These are phyloP conservation scores for Tetropium fuscum DNA, from an alignment of 2,888 invertebrate species.

Conservation along the genomic window DNA sequence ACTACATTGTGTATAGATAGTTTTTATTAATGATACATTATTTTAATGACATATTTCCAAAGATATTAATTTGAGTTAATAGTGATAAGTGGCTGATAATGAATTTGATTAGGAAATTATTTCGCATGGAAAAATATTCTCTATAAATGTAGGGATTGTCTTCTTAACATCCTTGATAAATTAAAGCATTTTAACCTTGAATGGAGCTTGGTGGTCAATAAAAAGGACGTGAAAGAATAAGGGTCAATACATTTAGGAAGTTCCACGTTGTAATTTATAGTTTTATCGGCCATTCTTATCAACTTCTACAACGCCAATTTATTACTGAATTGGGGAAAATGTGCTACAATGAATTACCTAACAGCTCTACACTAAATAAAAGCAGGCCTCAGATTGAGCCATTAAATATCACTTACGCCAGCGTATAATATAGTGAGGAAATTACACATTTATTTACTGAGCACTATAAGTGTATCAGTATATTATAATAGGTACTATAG, in stretches of 20 bases:
- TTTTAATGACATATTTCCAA: too few relatives aligned
- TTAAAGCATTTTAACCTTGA: constrained; percentile 34
- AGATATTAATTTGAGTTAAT: too few relatives aligned
- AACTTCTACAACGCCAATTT: constrained; percentile 41
- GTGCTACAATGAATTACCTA: constrained; percentile 35
- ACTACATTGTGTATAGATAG: too few relatives aligned
- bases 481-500: too few relatives aligned
- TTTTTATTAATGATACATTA: too few relatives aligned
- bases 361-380: constrained; percentile 19
- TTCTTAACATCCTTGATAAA: constrained; percentile 27
- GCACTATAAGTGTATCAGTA: too few relatives aligned
- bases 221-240: constrained; percentile 43
- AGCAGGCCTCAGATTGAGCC: constrained; percentile 1
- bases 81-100: too few relatives aligned
- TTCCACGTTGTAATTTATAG: constrained; percentile 43
- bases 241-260: constrained; percentile 41
- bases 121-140: too few relatives aligned
- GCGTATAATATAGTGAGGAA: neutral
- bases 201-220: constrained; percentile 38
- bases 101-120: too few relatives aligned
- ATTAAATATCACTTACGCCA: constrained; percentile 25
- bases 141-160: too few relatives aligned
- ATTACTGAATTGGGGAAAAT: constrained; percentile 38
- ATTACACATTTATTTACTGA: constrained; percentile 2
- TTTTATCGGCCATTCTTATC: constrained; percentile 47